phyloP scores from a whole-genome alignment of 2,113 vertebrate genomes.

The Cnemophilus loriae region DNA sequence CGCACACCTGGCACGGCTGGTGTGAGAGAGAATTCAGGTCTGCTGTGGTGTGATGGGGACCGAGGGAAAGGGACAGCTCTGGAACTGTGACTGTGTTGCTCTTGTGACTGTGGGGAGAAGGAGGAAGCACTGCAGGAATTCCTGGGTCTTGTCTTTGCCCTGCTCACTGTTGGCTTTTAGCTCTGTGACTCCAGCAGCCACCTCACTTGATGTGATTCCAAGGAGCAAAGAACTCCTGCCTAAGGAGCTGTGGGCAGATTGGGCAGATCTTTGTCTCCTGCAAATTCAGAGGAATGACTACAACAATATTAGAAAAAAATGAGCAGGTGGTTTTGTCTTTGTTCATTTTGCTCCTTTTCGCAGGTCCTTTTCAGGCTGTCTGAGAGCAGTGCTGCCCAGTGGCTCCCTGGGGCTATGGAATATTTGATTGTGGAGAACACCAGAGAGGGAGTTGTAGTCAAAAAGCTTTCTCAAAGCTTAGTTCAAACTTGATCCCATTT shows the following conservation, averaged over 20 bases:
- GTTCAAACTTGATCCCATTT: not conserved
- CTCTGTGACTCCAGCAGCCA: not conserved
- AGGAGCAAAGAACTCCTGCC: not conserved
- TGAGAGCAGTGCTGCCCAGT: not conserved
- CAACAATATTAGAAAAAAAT: not conserved
- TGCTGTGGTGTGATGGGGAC: not conserved
- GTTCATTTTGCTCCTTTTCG: not conserved
- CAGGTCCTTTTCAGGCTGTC: not conserved
- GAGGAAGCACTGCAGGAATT: not conserved
- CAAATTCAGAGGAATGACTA: not conserved
- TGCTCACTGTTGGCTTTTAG: not conserved
- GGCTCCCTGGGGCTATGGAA: not conserved
- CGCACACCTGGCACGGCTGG: not conserved
- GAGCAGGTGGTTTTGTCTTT: not conserved
- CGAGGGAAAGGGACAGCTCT: not conserved
- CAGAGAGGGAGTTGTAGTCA: not conserved
- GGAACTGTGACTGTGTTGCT: not conserved
- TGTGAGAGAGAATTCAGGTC: not conserved
- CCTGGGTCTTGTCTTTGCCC: not conserved
- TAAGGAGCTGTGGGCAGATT: not conserved
- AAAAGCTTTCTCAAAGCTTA: conserved; percentile 19
- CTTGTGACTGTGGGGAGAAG: not conserved
- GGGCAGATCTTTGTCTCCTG: not conserved
- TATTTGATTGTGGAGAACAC: not conserved
- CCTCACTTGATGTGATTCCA: not conserved